phyloP scores from a whole-genome alignment of 2,888 invertebrate genomes.

The Poecilus cupreus region DNA sequence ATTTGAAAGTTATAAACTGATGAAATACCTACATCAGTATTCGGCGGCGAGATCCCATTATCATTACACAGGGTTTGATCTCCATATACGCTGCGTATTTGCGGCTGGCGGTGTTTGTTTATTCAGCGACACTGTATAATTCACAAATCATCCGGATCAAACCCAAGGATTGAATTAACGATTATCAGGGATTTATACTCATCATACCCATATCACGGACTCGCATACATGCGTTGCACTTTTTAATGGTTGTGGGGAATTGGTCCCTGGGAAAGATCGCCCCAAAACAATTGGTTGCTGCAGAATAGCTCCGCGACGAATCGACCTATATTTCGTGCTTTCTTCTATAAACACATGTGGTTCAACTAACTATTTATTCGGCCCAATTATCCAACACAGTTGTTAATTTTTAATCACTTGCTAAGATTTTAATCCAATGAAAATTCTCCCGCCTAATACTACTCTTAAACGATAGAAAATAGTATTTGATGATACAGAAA shows the following conservation, averaged over 20 bases:
- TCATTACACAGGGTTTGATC: conserved; percentile 17
- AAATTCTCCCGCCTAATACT: too few species aligned
- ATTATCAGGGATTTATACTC: not conserved
- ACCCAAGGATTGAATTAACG: not conserved
- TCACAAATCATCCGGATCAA: conserved; percentile 31
- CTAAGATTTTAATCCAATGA: too few species aligned
- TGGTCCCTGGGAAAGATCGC: too few species aligned
- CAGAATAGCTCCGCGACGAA: too few species aligned
- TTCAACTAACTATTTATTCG: too few species aligned
- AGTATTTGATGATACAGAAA: too few species aligned
- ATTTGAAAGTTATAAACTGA: not conserved
- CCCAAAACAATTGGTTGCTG: too few species aligned
- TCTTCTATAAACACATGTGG: too few species aligned
- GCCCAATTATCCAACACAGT: too few species aligned
- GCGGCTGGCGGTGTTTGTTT: conserved; percentile 17
- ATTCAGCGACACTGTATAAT: conserved; percentile 12
- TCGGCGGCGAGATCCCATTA: conserved; percentile 14
- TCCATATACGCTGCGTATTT: not conserved
- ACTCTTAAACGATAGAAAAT: too few species aligned
- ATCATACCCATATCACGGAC: not conserved
- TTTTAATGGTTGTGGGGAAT: not conserved
- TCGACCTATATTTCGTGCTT: too few species aligned
- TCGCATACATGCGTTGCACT: not conserved
- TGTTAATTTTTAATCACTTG: too few species aligned
- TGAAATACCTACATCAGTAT: conserved; percentile 21